A percentile compares a stretch with the other conserved stretches of the same genome.
phyloP scores from a whole-genome alignment of 2,888 invertebrate species.

The Pediacus dermestoides region DNA sequence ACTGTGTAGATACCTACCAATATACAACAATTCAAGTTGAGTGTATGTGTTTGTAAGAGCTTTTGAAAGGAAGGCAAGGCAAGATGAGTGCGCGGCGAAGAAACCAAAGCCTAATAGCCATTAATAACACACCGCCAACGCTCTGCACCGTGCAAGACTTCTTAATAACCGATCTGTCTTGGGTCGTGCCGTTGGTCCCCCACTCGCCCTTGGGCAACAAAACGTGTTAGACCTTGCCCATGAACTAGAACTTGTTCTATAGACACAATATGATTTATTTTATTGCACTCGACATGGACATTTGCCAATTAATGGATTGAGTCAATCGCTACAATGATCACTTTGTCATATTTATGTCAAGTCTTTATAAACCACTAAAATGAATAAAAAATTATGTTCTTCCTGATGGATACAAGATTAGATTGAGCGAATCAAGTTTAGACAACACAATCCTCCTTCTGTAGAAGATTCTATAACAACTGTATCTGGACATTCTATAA shows the following conservation, averaged over 20 bases:
- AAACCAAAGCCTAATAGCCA: conserved; percentile 38
- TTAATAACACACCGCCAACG: conserved; percentile 47
- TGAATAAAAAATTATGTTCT: too few species aligned
- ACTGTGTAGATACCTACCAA: conserved; percentile 7
- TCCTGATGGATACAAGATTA: too few species aligned
- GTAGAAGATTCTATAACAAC: too few species aligned
- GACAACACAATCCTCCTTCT: too few species aligned
- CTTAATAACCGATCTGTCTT: conserved; percentile 43
- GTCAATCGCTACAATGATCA: too few species aligned
- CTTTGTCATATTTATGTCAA: too few species aligned
- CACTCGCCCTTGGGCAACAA: conserved; percentile 17
- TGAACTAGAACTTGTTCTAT: conserved; percentile 33
- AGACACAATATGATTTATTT: conserved; percentile 33
- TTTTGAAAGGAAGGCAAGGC: conserved; percentile 3
- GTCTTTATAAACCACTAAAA: too few species aligned
- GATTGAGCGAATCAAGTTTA: too few species aligned
- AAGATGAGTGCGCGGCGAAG: conserved; percentile 9
- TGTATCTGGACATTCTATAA: too few species aligned
- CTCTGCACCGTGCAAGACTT: conserved; percentile 41
- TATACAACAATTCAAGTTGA: conserved; percentile 1
- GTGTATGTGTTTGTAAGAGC: neutral
- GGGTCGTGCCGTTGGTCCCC: conserved; percentile 19
- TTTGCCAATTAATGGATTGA: conserved; percentile 9
- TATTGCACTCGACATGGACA: conserved; percentile 33
- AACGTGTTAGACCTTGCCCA: conserved; percentile 25